Conservation (phyloP, 2,113 vertebrate genomes). For the Scytalopus superciliaris region DNA sequence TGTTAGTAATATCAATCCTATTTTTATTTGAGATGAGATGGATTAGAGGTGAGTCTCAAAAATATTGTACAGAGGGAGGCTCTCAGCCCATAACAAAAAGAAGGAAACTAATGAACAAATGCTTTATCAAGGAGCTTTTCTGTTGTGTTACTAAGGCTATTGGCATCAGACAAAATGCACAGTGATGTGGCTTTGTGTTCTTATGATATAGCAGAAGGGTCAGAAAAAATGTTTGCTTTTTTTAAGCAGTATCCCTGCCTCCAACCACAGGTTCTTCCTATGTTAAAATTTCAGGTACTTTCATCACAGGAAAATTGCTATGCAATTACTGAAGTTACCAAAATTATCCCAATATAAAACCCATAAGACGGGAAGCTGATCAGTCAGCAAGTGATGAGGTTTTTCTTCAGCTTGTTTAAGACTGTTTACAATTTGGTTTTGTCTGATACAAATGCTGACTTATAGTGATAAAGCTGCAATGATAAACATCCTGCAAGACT, state of each 20-base stretch:
- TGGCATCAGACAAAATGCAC: neutral
- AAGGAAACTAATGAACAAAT: neutral
- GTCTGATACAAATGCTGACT: neutral
- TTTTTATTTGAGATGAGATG: neutral
- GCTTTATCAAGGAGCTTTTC: neutral
- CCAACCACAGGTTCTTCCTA: neutral
- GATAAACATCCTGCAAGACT: neutral
- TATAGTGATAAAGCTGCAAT: neutral
- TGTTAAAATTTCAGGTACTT: neutral
- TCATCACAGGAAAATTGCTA: neutral
- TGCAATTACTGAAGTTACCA: neutral
- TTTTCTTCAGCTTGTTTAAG: neutral
- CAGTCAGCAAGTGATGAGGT: neutral
- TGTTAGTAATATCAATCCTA: neutral
- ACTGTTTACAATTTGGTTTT: neutral
- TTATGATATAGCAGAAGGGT: neutral
- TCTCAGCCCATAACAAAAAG: neutral
- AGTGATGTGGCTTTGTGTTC: neutral
- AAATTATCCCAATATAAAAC: neutral
- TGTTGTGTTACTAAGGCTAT: neutral
- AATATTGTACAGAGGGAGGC: neutral
- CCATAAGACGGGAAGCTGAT: neutral
- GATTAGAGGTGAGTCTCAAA: neutral
- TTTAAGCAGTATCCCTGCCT: neutral
- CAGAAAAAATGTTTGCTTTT: neutral